Percentiles rank a stretch among this genome's conserved stretches.
These are phyloP conservation scores for Philereme transversata DNA, from an alignment of 2,888 invertebrate genomes.

Conservation along the genomic window DNA sequence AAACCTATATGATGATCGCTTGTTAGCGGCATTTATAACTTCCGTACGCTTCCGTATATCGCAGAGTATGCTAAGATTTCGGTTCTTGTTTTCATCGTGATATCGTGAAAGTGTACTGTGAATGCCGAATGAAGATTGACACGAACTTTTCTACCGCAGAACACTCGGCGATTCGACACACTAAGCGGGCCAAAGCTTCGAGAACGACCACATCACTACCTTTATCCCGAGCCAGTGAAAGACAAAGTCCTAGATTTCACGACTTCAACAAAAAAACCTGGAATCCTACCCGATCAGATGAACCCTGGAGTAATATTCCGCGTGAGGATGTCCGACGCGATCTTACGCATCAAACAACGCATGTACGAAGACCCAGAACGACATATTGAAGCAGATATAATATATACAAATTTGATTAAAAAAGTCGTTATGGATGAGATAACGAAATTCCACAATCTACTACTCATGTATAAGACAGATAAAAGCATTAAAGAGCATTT, in stretches of 20 bases:
- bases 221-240: constrained; percentile 74
- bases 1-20: no score
- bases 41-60: no score
- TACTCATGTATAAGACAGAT: constrained; percentile 77
- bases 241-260: constrained; percentile 69
- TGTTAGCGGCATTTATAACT: no score
- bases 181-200: constrained; percentile 67
- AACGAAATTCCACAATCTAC: constrained; percentile 73
- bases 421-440: constrained; percentile 79
- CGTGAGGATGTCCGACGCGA: constrained; percentile 77
- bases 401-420: constrained; percentile 75
- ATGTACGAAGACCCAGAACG: constrained; percentile 78
- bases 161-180: constrained; percentile 58
- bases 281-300: constrained; percentile 75
- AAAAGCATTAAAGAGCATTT: constrained; percentile 76
- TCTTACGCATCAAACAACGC: constrained; percentile 71
- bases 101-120: not conserved
- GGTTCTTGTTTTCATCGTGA: not conserved
- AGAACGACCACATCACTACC: constrained; percentile 73
- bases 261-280: constrained; percentile 64
- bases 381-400: constrained; percentile 76
- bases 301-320: constrained; percentile 77
- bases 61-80: no score
- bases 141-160: constrained; percentile 62
- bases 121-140: constrained; percentile 35